Evolutionary conservation across 2,113 vertebrate genomes (phyloP).

Genomic region (Girardinichthys multiradiatus): DNA sequence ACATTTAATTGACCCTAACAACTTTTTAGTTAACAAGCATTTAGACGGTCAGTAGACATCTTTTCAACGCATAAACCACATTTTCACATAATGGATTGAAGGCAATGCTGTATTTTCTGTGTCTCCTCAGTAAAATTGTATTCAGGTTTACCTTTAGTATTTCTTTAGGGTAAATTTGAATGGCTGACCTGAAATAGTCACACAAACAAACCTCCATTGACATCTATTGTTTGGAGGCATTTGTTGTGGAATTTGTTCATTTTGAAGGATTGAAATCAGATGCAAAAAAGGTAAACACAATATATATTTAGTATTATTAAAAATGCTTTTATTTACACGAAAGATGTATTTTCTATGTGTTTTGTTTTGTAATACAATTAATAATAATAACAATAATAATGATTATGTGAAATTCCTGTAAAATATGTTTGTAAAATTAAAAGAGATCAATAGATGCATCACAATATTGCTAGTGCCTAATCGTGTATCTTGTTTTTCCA

Average conservation of each 20-base stretch:
- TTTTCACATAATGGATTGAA: not conserved
- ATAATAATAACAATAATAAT: no score
- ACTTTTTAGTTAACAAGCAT: not conserved
- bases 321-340: not conserved
- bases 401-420: not conserved
- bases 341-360: not conserved
- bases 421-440: not conserved
- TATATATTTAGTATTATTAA: not conserved
- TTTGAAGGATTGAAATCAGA: not conserved
- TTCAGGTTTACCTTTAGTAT: not conserved
- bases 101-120: not conserved
- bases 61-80: not conserved
- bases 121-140: not conserved
- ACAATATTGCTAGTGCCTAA: not conserved
- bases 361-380: not conserved
- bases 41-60: not conserved
- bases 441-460: not conserved
- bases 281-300: no score
- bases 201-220: not conserved
- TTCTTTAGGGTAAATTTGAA: no score
- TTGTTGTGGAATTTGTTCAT: not conserved
- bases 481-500: not conserved
- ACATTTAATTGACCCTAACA: not conserved
- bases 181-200: not conserved
- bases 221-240: not conserved